phyloP scores from a whole-genome alignment of 1,140 invertebrate genomes.

The Drosophila lowei region DNA sequence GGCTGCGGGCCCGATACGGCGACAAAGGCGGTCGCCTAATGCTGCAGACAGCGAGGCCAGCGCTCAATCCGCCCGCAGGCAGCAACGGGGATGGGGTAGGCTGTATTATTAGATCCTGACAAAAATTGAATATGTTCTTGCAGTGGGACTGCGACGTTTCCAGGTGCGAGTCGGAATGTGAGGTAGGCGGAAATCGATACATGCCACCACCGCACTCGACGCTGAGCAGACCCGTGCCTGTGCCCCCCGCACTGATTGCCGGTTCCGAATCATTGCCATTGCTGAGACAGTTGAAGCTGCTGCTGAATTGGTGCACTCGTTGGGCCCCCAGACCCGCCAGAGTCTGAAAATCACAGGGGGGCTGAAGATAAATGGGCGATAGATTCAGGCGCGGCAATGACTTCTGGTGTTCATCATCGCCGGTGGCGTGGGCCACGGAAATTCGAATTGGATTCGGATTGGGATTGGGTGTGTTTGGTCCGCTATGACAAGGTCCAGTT shows the following conservation, averaged over 20 bases:
- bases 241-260: not conserved
- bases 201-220: constrained; percentile 34
- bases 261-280: constrained; percentile 39
- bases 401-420: constrained; percentile 40
- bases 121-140: constrained; percentile 81
- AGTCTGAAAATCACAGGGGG: constrained; percentile 48
- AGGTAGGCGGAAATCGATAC: constrained; percentile 54
- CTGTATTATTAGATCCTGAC: constrained; percentile 68
- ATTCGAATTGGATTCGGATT: constrained; percentile 55
- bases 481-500: constrained; percentile 24
- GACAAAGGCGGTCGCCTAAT: constrained; percentile 71
- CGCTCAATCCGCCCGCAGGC: not conserved
- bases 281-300: constrained; percentile 73
- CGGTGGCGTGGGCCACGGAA: constrained; percentile 44
- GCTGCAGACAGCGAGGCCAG: constrained; percentile 46
- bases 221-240: constrained; percentile 18
- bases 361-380: constrained; percentile 75
- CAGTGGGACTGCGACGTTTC: constrained; percentile 58
- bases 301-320: constrained; percentile 63
- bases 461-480: constrained; percentile 42
- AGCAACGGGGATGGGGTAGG: constrained; percentile 36
- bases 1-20: constrained; percentile 72
- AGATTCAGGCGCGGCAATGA: constrained; percentile 62
- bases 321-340: constrained; percentile 30
- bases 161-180: constrained; percentile 75